Conservation (phyloP, 1,140 invertebrate genomes). For the Papilio aristodemus region DNA sequence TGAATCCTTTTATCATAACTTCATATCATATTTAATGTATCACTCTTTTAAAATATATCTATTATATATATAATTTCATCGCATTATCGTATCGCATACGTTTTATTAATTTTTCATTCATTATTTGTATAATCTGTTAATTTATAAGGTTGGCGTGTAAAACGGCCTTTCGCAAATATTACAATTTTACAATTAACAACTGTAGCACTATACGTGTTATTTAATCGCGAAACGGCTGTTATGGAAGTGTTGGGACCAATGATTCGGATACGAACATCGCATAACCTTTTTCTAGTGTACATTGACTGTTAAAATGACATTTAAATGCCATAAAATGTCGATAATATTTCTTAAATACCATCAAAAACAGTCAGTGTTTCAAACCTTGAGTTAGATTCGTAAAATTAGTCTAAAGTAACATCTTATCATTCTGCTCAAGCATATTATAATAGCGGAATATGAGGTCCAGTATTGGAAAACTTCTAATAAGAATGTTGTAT, state of each 20-base stretch:
- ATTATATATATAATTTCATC: no score
- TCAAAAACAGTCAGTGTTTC: neutral
- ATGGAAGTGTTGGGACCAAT: conserved; percentile 62
- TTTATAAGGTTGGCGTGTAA: neutral
- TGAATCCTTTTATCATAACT: conserved; percentile 14
- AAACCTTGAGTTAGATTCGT: neutral
- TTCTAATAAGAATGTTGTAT: neutral
- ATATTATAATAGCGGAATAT: conserved; percentile 1
- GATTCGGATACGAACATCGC: conserved; percentile 40
- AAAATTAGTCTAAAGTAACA: neutral
- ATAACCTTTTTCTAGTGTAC: conserved; percentile 30
- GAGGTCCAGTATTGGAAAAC: conserved; percentile 16
- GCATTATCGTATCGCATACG: neutral
- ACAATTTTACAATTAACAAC: neutral
- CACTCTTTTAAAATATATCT: no score
- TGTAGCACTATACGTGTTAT: neutral
- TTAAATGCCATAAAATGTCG: neutral
- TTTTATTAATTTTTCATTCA: neutral
- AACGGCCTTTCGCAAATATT: neutral
- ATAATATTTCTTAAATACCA: conserved; percentile 11
- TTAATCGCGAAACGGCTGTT: conserved; percentile 38
- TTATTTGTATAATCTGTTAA: neutral
- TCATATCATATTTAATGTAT: conserved; percentile 9
- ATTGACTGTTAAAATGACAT: conserved; percentile 17
- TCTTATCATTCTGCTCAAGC: neutral